Percentiles rank a stretch among this genome's conserved stretches.
These are phyloP conservation scores for Galleria mellonella DNA, from an alignment of 1,140 invertebrate genomes.

Conservation along the genomic window DNA sequence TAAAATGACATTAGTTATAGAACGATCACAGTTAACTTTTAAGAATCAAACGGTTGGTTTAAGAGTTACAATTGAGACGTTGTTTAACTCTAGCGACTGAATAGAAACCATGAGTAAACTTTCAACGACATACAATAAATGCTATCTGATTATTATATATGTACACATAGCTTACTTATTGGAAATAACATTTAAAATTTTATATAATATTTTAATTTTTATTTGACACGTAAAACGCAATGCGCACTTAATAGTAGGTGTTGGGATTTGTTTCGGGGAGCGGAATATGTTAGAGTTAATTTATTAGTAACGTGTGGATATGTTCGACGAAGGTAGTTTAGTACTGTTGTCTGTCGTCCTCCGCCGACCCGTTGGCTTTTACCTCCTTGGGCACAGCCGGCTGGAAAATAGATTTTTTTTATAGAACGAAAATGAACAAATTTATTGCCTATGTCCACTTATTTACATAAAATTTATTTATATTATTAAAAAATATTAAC, in stretches of 20 bases:
- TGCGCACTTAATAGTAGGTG: slow-evolving; percentile 27
- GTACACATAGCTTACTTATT: slow-evolving; percentile 59
- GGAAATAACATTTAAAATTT: slow-evolving; percentile 50
- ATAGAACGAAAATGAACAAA: too few species aligned
- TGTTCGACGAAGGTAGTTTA: slow-evolving; percentile 24
- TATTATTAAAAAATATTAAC: too few species aligned
- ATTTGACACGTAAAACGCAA: slow-evolving; percentile 39
- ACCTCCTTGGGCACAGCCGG: slow-evolving; percentile 59
- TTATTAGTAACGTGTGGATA: slow-evolving; percentile 18
- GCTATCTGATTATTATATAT: slow-evolving; percentile 45
- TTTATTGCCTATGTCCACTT: too few species aligned
- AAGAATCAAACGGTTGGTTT: slow-evolving; percentile 1
- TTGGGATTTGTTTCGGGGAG: slow-evolving; percentile 38
- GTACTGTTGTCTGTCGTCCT: slow-evolving; percentile 63
- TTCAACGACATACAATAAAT: slow-evolving; percentile 45
- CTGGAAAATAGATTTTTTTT: slow-evolving; percentile 33
- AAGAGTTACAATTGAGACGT: slow-evolving; percentile 8
- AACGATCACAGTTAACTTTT: slow-evolving; percentile 19
- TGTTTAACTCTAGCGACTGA: not conserved
- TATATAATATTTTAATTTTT: slow-evolving; percentile 37
- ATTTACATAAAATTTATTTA: too few species aligned
- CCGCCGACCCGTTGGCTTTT: slow-evolving; percentile 51
- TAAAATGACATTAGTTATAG: not conserved
- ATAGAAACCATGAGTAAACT: slow-evolving; percentile 10
- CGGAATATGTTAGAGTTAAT: slow-evolving; percentile 35